Evolutionary conservation across 2,797 vertebrate genomes (phyloP).

Genomic region (Novumbra hubbsi): DNA sequence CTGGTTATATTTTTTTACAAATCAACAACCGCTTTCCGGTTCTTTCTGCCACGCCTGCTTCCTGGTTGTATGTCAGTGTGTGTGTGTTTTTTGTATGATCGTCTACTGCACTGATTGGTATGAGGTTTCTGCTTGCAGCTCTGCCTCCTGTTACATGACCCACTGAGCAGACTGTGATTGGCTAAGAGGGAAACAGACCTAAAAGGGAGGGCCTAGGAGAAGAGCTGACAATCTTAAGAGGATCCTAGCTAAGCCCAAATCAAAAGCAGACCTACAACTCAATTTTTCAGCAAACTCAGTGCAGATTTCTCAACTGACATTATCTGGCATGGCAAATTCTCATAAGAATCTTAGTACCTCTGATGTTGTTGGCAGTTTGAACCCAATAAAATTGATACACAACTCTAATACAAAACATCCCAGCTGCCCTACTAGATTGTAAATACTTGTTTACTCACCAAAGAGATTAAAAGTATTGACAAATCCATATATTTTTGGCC

Average conservation of each 20-base stretch:
- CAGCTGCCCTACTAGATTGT: too few species aligned
- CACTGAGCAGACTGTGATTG: constrained; percentile 51
- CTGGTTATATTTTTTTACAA: constrained; percentile 12
- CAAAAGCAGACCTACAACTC: neutral
- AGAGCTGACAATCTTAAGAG: constrained; percentile 3
- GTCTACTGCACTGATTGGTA: constrained; percentile 49
- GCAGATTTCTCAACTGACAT: neutral
- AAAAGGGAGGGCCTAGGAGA: constrained; percentile 14
- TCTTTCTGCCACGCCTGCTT: constrained; percentile 43
- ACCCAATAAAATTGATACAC: too few species aligned
- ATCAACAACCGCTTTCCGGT: constrained; percentile 26
- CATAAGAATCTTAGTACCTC: too few species aligned
- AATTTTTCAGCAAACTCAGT: neutral
- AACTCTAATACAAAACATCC: too few species aligned
- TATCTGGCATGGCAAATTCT: neutral
- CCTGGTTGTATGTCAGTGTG: constrained; percentile 37
- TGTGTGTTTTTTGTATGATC: constrained; percentile 10
- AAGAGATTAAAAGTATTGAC: too few species aligned
- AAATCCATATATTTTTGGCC: too few species aligned
- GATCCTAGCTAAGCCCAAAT: neutral
- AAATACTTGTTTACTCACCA: too few species aligned
- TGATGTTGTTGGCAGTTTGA: too few species aligned
- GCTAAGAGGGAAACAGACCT: constrained; percentile 37
- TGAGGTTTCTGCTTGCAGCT: constrained; percentile 71
- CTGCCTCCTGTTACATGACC: constrained; percentile 66